Evolutionary conservation across 2,797 vertebrate genomes (phyloP), one percentile per base, ranked within the genome.

Genomic region (Nothura maculosa): DNA sequence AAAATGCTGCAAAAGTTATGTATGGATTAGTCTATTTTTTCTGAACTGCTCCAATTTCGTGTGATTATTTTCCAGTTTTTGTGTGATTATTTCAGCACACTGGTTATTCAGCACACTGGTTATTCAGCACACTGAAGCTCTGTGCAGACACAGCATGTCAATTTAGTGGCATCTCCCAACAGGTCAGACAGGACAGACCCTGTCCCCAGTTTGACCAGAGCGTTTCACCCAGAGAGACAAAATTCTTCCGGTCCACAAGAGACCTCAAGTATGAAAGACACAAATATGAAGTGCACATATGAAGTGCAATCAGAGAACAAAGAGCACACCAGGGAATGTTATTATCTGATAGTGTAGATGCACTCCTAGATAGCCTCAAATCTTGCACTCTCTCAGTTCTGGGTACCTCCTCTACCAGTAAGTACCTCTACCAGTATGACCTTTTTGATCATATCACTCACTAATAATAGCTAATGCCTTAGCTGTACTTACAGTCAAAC

Each of bases 171-270:
- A 19, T 32, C 19, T 67, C 47, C 50, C 18, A 45, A 38, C 13
- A n/a, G 28, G 11, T 32, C 27, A 17, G 36, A n/a, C 50, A 61
- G 42, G 43, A n/a, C 50, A 61, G 42, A 27, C 24, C 28, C 12
- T 54, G 14, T 34, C 25, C 34, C 66, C 9, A 0, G 5, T 43
- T 11, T 72, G 47, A 61, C 0, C 0, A 1, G 7, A 12, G 24
- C 54, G 48, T 36, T 50, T 19, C 12, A 11, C 14, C 58, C 38
- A n/a, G 43, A 64, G 27, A 20, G 5, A 60, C 50, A 75, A 75
- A 28, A n/a, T 3, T 25, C 9, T 63, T n/a, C 22, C 16, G 52
- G 50, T 16, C 6, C 70, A 60, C 57, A 90, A 12, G 55, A 43
- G 42, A 32, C 14, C 25, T 66, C 45, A 38, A 58, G 32, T 42